These are phyloP conservation scores for Alloscopus bannaensis DNA, from an alignment of 2,888 invertebrate genomes.

Conservation along the genomic window DNA sequence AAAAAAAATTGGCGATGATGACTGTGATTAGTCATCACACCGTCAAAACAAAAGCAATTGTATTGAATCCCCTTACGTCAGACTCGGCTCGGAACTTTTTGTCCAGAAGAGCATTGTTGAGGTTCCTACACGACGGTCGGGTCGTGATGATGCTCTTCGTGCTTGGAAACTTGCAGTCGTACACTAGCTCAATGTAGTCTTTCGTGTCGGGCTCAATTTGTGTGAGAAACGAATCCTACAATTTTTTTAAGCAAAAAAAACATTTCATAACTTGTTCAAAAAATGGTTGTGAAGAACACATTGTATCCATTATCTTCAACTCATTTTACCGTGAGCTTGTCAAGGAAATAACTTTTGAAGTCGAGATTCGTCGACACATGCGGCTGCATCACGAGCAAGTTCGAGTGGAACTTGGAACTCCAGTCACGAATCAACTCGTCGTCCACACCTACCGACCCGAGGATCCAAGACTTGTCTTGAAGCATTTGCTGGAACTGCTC, in stretches of 20 bases:
- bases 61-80: too few species aligned
- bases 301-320: not conserved
- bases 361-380: constrained; percentile 72
- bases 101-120: constrained; percentile 68
- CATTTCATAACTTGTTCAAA: not conserved
- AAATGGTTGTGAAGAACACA: not conserved
- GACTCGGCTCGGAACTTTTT: constrained; percentile 72
- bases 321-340: constrained; percentile 70
- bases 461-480: constrained; percentile 71
- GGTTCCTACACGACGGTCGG: constrained; percentile 68
- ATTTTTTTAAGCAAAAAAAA: constrained; percentile 8
- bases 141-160: constrained; percentile 61
- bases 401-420: constrained; percentile 69
- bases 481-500: constrained; percentile 67
- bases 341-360: constrained; percentile 73
- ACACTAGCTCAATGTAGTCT: constrained; percentile 72
- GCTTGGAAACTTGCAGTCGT: constrained; percentile 73
- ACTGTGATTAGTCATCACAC: constrained; percentile 14
- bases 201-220: constrained; percentile 62
- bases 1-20: too few species aligned
- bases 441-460: constrained; percentile 71
- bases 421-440: constrained; percentile 70
- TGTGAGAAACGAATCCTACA: constrained; percentile 48
- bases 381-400: constrained; percentile 71
- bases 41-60: constrained; percentile 19